phyloP scores from a whole-genome alignment of 2,113 vertebrate genomes.

The Planiliza haematocheilus region DNA sequence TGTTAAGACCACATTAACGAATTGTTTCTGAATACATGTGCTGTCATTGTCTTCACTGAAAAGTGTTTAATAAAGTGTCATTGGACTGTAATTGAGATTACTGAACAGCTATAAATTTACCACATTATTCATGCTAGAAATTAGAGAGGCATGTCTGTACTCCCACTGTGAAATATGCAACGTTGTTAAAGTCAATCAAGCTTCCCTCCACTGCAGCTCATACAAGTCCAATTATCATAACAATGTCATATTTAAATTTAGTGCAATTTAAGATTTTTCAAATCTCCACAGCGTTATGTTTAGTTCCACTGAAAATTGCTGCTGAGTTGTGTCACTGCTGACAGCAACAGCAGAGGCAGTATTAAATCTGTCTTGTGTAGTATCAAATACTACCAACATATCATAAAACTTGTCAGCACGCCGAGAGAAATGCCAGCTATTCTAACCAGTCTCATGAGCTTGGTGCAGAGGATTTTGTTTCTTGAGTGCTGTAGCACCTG shows the following conservation, averaged over 20 bases:
- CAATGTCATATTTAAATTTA: no score
- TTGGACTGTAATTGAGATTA: background rate
- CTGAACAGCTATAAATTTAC: background rate
- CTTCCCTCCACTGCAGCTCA: background rate
- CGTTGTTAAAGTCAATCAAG: slow-evolving; percentile 23
- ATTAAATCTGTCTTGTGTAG: slow-evolving; percentile 37
- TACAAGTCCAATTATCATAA: background rate
- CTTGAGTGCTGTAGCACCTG: background rate
- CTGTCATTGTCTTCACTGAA: background rate
- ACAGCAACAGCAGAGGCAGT: slow-evolving; percentile 50
- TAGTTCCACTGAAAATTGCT: no score
- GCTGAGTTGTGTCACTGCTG: background rate
- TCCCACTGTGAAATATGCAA: background rate
- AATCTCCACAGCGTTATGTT: no score
- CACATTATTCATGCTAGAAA: background rate
- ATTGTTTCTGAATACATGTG: slow-evolving; percentile 6
- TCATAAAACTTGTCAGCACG: slow-evolving; percentile 74
- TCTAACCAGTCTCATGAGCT: slow-evolving; percentile 19
- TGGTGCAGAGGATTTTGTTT: background rate
- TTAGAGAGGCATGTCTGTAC: background rate
- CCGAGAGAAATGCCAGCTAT: background rate
- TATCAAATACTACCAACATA: slow-evolving; percentile 74
- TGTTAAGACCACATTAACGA: slow-evolving; percentile 2
- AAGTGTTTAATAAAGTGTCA: background rate
- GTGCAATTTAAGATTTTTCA: no score